Evolutionary conservation across 2,113 vertebrate genomes (phyloP).

Genomic region (Tringa solitaria): DNA sequence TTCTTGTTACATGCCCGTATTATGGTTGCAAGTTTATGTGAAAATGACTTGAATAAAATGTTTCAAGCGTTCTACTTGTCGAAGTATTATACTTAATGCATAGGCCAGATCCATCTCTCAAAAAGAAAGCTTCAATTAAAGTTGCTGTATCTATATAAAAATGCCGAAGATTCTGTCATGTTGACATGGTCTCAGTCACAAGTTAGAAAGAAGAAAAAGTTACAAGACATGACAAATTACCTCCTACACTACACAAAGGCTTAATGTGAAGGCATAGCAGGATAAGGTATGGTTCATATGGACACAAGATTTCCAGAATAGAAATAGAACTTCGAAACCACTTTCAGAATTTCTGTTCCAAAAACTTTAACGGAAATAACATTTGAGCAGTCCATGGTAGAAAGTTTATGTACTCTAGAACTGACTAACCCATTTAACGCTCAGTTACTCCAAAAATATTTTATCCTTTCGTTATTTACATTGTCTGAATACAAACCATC

Average conservation of each 20-base stretch:
- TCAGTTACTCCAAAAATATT: not conserved
- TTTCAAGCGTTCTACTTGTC: constrained; percentile 71
- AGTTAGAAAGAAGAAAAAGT: not conserved
- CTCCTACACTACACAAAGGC: not conserved
- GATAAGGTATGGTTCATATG: not conserved
- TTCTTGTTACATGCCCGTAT: constrained; percentile 74
- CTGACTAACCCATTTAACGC: not conserved
- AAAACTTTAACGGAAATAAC: not conserved
- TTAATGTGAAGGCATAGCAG: not conserved
- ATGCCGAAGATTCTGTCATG: not conserved
- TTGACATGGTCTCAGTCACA: not conserved
- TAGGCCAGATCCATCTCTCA: not conserved
- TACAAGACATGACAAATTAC: not conserved
- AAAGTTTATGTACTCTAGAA: not conserved
- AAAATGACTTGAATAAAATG: constrained; percentile 82
- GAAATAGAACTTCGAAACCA: not conserved
- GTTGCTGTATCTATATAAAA: not conserved
- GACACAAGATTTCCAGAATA: not conserved
- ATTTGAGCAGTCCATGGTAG: not conserved
- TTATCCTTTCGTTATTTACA: not conserved
- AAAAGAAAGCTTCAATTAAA: not conserved
- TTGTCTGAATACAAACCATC: not conserved
- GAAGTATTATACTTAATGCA: not conserved
- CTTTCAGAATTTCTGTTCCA: not conserved
- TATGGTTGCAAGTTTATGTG: constrained; percentile 77